A percentile compares a stretch with the other conserved stretches of the same genome.
Conservation (phyloP, 2,113 vertebrate species). For the Spea multiplicata region DNA sequence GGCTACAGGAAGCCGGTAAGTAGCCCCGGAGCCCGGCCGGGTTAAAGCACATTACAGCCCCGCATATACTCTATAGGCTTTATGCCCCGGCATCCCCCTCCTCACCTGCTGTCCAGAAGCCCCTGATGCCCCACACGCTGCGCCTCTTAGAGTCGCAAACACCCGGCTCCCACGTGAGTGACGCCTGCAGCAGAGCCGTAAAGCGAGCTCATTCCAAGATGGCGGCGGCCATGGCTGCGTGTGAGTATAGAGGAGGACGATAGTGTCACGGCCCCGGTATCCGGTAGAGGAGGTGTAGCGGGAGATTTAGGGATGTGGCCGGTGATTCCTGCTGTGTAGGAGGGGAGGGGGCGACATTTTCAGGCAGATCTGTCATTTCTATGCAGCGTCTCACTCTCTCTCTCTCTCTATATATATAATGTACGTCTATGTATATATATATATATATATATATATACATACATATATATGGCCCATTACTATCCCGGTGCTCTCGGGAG, state of each 20-base stretch:
- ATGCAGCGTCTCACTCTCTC: too few species aligned
- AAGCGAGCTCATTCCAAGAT: constrained; percentile 23
- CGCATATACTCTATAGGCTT: too few species aligned
- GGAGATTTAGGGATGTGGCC: too few species aligned
- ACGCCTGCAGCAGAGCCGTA: constrained; percentile 6
- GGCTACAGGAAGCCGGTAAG: too few species aligned
- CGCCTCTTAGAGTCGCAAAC: constrained; percentile 17
- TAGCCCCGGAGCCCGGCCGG: too few species aligned
- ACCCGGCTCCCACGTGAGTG: constrained; percentile 38
- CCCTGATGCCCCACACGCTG: neutral
- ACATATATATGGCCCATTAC: neutral
- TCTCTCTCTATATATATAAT: too few species aligned
- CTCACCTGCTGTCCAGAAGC: neutral
- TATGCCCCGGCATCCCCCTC: neutral
- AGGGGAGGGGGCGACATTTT: too few species aligned
- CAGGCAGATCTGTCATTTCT: too few species aligned
- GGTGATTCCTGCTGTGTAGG: too few species aligned
- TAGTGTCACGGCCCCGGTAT: neutral
- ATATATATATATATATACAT: constrained; percentile 4
- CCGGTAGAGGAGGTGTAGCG: neutral
- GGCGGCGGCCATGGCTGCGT: constrained; percentile 28
- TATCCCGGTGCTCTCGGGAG: neutral
- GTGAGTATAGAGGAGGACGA: constrained; percentile 29
- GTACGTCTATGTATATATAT: neutral
- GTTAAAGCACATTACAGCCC: too few species aligned